Base-by-base conservation (phyloP, 2,797 vertebrate species). In the Rhabdomys pumilio region DNA sequence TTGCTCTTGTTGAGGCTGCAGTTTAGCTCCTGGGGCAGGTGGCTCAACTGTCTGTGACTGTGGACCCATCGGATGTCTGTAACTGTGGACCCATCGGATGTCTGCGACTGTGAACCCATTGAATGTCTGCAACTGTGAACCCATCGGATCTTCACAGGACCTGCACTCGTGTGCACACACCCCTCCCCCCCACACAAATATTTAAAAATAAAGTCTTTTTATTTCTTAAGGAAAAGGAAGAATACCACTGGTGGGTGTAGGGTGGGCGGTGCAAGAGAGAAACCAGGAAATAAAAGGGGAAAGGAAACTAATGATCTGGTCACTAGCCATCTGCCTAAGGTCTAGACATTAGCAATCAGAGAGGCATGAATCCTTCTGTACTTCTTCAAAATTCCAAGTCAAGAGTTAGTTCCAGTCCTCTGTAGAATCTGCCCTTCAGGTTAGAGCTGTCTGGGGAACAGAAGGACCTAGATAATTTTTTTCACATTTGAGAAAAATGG, bases 401-500 rank as follows among this genome's bases (percentile, higher is more conserved):
- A 59, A 94, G 69, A 53, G 4, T 61, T 5, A 13, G 50, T 83
- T 53, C 44, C 75, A 20, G 4, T 50, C 31, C 26, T 75, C 80
- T 67, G 24, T 55, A 47, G 57, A 44, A 10, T 86, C 63, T 83
- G 47, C 81, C 72, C 77, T 94, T 81, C 41, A 76, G 87, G 67
- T 87, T 11, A 82, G 57, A 55, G 47, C 73, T 38, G 1, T 92
- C 53, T 13, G 12, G 29, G 69, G 26, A 89, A 89, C 77, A 96
- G 90, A 94, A 89, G 85, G 77, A 13, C 55, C 73, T 80, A 79
- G 81, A 53, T 69, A 72, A 91, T 91, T 87, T 93, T 93, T 72
- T 57, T 89, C 90, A 44, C 57, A 34, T 91, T 90, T 77, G 94
- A 96, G 87, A 79, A 90, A 96, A 92, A 75, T 55, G 86, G 91